Percentiles rank a stretch among this genome's conserved stretches.
These are phyloP conservation scores for Cherax quadricarinatus DNA, from an alignment of 1,140 invertebrate species.

Conservation along the genomic window DNA sequence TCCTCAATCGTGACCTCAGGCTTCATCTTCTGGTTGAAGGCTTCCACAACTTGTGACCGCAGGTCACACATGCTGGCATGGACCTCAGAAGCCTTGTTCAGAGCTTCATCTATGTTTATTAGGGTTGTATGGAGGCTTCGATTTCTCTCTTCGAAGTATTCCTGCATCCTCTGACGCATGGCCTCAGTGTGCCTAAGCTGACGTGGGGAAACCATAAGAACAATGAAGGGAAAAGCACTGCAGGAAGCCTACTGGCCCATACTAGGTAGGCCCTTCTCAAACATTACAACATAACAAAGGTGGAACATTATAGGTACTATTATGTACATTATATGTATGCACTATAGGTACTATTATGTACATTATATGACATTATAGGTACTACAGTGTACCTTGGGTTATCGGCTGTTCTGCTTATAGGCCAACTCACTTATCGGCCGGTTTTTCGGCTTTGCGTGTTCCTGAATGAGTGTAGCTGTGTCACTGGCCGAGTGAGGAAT, in stretches of 20 bases:
- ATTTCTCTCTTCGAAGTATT: conserved; percentile 14
- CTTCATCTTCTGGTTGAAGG: conserved; percentile 15
- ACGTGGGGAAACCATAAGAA: not conserved
- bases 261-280: no score
- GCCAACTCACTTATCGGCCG: no score
- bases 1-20: not conserved
- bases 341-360: no score
- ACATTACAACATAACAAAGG: not conserved
- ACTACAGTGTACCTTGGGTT: no score
- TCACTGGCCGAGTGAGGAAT: no score
- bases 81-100: conserved; percentile 20
- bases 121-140: not conserved
- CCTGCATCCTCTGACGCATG: not conserved
- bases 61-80: not conserved
- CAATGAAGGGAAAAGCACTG: no score
- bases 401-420: no score
- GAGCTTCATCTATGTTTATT: conserved; percentile 22
- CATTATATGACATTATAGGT: no score
- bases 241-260: no score
- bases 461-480: no score
- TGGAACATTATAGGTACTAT: not conserved
- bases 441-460: no score
- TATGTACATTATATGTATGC: no score
- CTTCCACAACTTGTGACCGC: conserved; percentile 4
- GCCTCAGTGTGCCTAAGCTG: not conserved